These are phyloP conservation scores for Pseudorectes ferrugineus DNA, from an alignment of 2,113 vertebrate species.

Conservation along the genomic window DNA sequence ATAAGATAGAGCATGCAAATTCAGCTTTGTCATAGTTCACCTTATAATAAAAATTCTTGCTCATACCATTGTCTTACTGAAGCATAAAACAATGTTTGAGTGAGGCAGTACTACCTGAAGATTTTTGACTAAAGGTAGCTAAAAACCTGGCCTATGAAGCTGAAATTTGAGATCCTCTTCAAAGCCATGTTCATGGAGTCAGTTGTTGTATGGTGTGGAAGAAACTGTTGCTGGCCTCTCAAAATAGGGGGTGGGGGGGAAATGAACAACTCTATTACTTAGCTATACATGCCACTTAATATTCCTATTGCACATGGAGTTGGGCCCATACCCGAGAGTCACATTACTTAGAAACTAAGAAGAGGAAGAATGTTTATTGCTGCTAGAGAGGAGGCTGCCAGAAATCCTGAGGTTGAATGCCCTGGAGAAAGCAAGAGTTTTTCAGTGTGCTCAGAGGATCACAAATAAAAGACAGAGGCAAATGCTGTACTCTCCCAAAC, in stretches of 20 bases:
- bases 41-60: not conserved
- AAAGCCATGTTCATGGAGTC: not conserved
- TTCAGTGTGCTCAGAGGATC: not conserved
- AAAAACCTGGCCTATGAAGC: not conserved
- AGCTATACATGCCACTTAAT: not conserved
- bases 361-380: not conserved
- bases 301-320: not conserved
- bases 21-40: not conserved
- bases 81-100: not conserved
- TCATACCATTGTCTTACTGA: not conserved
- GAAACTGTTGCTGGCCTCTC: not conserved
- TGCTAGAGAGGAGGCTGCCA: not conserved
- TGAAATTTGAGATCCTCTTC: not conserved
- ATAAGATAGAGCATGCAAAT: not conserved
- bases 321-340: not conserved
- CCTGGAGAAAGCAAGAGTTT: not conserved
- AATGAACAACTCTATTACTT: not conserved
- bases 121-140: not conserved
- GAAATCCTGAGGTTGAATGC: not conserved
- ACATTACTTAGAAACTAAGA: not conserved
- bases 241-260: rapidly evolving
- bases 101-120: not conserved
- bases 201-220: not conserved
- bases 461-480: not conserved
- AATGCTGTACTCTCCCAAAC: not conserved